These are phyloP conservation scores for Daboia siamensis DNA, from an alignment of 2,113 vertebrate genomes.

Conservation along the genomic window DNA sequence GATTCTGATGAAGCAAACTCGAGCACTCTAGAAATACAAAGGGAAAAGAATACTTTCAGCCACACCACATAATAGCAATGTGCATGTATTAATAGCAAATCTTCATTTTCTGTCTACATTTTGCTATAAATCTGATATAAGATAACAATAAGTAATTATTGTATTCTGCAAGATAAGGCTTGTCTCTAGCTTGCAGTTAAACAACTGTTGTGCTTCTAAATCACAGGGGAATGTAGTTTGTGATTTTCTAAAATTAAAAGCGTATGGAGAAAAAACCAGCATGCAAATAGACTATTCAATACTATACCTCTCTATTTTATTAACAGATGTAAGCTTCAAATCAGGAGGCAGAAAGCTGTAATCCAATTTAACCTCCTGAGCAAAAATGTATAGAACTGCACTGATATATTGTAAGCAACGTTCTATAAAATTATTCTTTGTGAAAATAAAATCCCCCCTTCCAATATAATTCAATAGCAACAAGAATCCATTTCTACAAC, in stretches of 20 bases:
- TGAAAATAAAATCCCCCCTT: not conserved
- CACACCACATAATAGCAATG: not conserved
- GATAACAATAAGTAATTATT: not conserved
- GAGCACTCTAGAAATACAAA: not conserved
- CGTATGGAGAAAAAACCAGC: accelerated
- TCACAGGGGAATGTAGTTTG: not conserved
- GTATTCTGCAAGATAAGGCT: not conserved
- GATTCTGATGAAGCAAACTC: not conserved
- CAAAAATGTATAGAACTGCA: not conserved
- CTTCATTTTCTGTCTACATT: not conserved
- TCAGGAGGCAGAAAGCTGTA: not conserved
- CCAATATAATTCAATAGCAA: not conserved
- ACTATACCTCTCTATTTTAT: not conserved
- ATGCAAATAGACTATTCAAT: not conserved
- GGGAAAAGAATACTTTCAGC: not conserved
- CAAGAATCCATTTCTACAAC: conserved; percentile 9
- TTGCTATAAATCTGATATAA: not conserved
- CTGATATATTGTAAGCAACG: not conserved
- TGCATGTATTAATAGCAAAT: not conserved
- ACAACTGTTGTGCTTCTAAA: not conserved
- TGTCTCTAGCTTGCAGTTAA: conserved; percentile 18
- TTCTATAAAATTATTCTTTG: not conserved
- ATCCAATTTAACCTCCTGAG: not conserved
- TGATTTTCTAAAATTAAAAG: not conserved
- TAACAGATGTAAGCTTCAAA: not conserved